Percentiles rank a stretch among this genome's conserved stretches.
Conservation (phyloP, 2,113 vertebrate species). For the Alexandromys fortis region DNA sequence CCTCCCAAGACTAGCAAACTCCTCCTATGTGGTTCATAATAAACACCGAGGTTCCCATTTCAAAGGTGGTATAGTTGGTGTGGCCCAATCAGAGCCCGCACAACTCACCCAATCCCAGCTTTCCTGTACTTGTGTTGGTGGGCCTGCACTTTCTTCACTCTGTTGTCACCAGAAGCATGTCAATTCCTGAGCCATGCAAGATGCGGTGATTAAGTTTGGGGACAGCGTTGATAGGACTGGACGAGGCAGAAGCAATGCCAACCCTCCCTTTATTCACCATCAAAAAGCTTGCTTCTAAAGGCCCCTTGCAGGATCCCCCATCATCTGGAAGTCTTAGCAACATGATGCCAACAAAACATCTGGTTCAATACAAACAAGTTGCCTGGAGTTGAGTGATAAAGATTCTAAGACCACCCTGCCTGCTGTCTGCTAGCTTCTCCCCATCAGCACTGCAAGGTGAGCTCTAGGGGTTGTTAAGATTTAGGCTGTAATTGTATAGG, state of each 20-base stretch:
- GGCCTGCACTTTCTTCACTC: neutral
- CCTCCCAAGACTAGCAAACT: neutral
- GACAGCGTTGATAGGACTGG: too few species aligned
- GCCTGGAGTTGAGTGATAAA: neutral
- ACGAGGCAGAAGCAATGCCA: neutral
- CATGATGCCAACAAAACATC: neutral
- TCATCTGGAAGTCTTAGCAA: neutral
- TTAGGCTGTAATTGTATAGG: neutral
- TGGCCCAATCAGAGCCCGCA: neutral
- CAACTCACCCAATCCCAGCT: neutral
- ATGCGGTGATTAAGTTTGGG: neutral
- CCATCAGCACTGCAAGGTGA: neutral
- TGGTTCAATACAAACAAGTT: neutral
- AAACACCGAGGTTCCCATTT: neutral
- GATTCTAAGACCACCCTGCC: too few species aligned
- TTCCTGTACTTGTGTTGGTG: too few species aligned
- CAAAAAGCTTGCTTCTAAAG: neutral
- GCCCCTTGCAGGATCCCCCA: neutral
- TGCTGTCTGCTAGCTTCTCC: neutral
- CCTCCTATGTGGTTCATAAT: neutral
- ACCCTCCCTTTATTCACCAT: neutral
- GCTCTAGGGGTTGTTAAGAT: neutral
- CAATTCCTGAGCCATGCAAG: neutral
- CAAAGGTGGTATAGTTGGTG: neutral
- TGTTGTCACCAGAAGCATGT: neutral